phyloP scores from a whole-genome alignment of 92 coral and sea anemone genomes.

The Bergia sp. region DNA sequence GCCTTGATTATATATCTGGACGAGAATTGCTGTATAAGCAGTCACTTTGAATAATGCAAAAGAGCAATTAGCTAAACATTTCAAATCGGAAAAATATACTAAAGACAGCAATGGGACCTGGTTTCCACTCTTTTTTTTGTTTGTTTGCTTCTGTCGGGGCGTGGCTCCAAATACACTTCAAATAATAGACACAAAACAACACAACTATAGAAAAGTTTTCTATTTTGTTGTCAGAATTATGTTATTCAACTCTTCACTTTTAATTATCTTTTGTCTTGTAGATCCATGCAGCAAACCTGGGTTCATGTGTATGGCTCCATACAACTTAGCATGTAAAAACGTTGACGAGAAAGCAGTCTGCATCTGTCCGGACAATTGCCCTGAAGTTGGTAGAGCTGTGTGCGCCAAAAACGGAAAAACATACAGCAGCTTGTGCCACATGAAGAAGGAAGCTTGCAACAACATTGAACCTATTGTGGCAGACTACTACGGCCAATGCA shows the following conservation, averaged over 20 bases:
- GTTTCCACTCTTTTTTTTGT: too few species aligned
- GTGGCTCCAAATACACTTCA: too few species aligned
- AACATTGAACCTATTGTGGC: slow-evolving; percentile 5
- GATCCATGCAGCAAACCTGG: slow-evolving; percentile 34
- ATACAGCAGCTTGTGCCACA: slow-evolving; percentile 33
- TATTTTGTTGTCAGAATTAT: neutral
- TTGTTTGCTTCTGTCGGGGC: too few species aligned
- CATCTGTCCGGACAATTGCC: slow-evolving; percentile 33
- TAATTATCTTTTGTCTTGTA: neutral
- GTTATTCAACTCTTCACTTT: neutral
- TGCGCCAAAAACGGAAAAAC: slow-evolving; percentile 26
- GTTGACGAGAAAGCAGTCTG: slow-evolving; percentile 8
- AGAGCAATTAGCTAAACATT: too few species aligned
- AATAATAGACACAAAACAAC: too few species aligned
- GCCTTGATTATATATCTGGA: too few species aligned
- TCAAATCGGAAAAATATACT: too few species aligned
- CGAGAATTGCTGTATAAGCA: too few species aligned
- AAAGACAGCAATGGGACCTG: too few species aligned
- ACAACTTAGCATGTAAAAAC: slow-evolving; percentile 17
- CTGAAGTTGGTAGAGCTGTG: slow-evolving; percentile 11
- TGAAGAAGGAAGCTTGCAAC: slow-evolving; percentile 21
- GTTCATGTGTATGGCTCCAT: slow-evolving; percentile 20
- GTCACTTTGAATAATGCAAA: too few species aligned
- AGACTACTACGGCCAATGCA: slow-evolving; percentile 13
- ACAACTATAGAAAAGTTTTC: neutral